phyloP scores from a whole-genome alignment of 2,888 invertebrate species.

The Shargacucullia verbasci region DNA sequence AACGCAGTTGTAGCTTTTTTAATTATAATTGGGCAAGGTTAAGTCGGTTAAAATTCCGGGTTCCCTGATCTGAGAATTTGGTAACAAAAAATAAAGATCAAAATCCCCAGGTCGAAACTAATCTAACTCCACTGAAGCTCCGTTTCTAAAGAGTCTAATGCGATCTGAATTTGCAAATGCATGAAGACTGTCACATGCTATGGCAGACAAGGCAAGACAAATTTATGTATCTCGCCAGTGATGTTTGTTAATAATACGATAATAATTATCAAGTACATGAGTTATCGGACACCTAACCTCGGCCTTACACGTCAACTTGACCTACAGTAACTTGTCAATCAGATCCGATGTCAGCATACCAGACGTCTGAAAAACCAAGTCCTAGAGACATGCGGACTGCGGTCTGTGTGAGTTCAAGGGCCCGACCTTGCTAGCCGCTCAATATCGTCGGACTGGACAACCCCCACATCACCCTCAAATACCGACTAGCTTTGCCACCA shows the following conservation, averaged over 20 bases:
- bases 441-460: conserved; percentile 93
- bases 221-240: no score
- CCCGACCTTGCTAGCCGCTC: conserved; percentile 96
- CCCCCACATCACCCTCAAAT: conserved; percentile 62
- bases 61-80: no score
- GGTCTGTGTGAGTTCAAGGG: conserved; percentile 92
- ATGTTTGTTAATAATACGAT: conserved; percentile 6
- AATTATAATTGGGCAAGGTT: no score
- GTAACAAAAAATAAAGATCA: no score
- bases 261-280: conserved; percentile 19
- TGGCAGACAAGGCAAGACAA: no score
- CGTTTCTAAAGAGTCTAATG: no score
- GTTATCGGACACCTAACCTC: conserved; percentile 12
- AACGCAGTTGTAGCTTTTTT: no score
- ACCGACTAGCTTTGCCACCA: conserved; percentile 44
- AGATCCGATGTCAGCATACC: conserved; percentile 49
- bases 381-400: conserved; percentile 59
- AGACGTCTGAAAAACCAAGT: conserved; percentile 60
- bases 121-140: no score
- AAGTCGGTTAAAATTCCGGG: no score
- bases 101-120: no score
- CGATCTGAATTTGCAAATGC: no score
- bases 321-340: conserved; percentile 63
- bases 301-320: conserved; percentile 50
- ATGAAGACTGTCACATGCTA: no score